Base-by-base conservation (phyloP, 2,113 vertebrate species). In the Xiphophorus maculatus region DNA sequence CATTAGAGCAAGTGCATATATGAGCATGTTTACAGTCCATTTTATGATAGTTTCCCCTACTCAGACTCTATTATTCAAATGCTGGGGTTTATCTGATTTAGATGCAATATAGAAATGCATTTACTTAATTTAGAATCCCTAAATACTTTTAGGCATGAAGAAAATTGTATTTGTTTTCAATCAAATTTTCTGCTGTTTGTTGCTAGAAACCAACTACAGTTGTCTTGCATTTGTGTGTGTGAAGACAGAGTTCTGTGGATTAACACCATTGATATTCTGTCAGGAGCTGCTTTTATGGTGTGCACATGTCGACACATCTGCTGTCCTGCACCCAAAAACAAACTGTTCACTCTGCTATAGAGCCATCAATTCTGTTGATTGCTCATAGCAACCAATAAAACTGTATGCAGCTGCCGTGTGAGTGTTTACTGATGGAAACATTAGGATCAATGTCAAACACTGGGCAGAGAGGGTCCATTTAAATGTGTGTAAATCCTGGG, bases 391-490 rank as follows among this genome's bases (percentile, higher is more conserved):
- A 62, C 73, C 64, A 70, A 73, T 82, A 72, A 70, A 72, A 48
- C 77, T 66, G 72, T 80, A 63, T 84, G 74, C 72, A 65, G 29
- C 48, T 70, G 71, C 17, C 19, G 22, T 58, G 48, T 74, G 66
- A 67, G 32, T 74, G 58, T 80, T 74, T 72, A 77, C 85, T 84
- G 70, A 82, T 87, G 69, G 75, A 15, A 69, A 64, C 32, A 35
- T 32, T 14, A 51, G 42, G 66, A 83, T 88, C 82, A 77, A 77
- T 87, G 77, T 71, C 30, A 66, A 66, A 33, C 29, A 42, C 22
- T 48, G 67, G 70, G 62, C 69, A 5, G 7, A 44, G 64, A 74
- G 70, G 42, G 25, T 54, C 63, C 40, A 12, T 73, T 81, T 67
- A 80, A 86, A 69, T 71, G 37, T 62, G 66, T 37, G 73, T 69